Evolutionary conservation across 1,140 invertebrate species (phyloP).

Genomic region (Megalopta genalis): DNA sequence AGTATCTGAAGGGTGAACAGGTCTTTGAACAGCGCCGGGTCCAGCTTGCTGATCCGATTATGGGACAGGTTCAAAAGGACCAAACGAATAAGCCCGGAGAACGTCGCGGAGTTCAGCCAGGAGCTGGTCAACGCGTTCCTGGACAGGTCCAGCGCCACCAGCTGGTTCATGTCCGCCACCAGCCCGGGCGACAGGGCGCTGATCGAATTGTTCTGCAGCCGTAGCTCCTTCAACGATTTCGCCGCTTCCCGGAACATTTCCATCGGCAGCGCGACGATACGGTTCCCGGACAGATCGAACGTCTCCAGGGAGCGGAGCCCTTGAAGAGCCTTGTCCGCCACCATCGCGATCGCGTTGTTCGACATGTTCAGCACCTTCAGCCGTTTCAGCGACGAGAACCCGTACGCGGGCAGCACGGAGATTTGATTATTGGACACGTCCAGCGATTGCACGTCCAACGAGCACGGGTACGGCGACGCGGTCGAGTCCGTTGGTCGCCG

Average conservation of each 20-base stretch:
- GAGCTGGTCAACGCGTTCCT: constrained; percentile 91
- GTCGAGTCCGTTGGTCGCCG: constrained; percentile 56
- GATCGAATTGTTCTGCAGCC: constrained; percentile 93
- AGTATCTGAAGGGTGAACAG: constrained; percentile 91
- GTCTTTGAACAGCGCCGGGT: constrained; percentile 90
- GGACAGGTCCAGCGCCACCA: constrained; percentile 92
- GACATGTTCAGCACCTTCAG: constrained; percentile 89
- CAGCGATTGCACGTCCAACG: constrained; percentile 88
- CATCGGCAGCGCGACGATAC: constrained; percentile 91
- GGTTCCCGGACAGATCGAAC: constrained; percentile 92
- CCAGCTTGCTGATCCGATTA: constrained; percentile 90
- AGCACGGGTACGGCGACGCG: constrained; percentile 82
- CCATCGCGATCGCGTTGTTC: constrained; percentile 92
- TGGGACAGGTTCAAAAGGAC: constrained; percentile 92
- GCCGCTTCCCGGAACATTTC: constrained; percentile 89
- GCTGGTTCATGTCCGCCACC: constrained; percentile 90
- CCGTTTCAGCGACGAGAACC: constrained; percentile 88
- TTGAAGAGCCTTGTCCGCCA: constrained; percentile 89
- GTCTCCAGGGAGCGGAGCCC: constrained; percentile 89
- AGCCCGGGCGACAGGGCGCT: constrained; percentile 89
- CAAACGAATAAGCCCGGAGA: constrained; percentile 91
- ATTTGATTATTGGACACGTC: constrained; percentile 93
- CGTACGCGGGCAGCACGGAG: constrained; percentile 88
- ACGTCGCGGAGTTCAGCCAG: constrained; percentile 91
- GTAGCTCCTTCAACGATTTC: constrained; percentile 90